Evolutionary conservation across 2,888 invertebrate species (phyloP).

Genomic region (Oligia strigilis): DNA sequence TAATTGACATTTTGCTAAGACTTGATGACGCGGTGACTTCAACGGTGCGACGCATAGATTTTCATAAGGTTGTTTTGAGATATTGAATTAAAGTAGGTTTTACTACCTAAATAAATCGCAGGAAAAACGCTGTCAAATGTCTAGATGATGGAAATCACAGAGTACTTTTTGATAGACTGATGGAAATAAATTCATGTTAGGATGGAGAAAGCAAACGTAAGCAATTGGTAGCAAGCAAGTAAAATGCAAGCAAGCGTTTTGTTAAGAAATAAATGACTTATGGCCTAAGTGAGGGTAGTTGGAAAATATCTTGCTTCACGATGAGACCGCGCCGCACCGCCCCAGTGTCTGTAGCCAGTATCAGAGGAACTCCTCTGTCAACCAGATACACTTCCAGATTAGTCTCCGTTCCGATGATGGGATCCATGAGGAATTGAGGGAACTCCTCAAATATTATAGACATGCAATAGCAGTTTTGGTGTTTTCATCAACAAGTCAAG

Average conservation of each 20-base stretch:
- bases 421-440: too few species aligned
- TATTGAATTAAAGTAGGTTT: constrained; percentile 29
- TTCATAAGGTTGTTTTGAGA: not conserved
- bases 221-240: not conserved
- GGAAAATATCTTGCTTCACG: not conserved
- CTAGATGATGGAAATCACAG: not conserved
- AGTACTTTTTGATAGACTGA: too few species aligned
- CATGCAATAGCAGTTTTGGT: too few species aligned
- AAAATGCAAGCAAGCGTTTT: not conserved
- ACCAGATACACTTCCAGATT: too few species aligned
- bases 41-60: constrained; percentile 9
- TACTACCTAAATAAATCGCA: not conserved
- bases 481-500: too few species aligned
- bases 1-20: constrained; percentile 33
- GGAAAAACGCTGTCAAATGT: not conserved
- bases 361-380: too few species aligned
- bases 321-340: not conserved
- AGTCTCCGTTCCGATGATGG: too few species aligned
- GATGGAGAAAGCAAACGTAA: not conserved
- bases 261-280: not conserved
- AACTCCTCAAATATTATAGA: too few species aligned
- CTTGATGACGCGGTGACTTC: not conserved
- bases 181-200: not conserved
- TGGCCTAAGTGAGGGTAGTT: not conserved
- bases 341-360: too few species aligned